Evolutionary conservation across 2,113 vertebrate genomes (phyloP), one percentile per base, ranked within the genome.

Genomic region (Glaucomys volans): DNA sequence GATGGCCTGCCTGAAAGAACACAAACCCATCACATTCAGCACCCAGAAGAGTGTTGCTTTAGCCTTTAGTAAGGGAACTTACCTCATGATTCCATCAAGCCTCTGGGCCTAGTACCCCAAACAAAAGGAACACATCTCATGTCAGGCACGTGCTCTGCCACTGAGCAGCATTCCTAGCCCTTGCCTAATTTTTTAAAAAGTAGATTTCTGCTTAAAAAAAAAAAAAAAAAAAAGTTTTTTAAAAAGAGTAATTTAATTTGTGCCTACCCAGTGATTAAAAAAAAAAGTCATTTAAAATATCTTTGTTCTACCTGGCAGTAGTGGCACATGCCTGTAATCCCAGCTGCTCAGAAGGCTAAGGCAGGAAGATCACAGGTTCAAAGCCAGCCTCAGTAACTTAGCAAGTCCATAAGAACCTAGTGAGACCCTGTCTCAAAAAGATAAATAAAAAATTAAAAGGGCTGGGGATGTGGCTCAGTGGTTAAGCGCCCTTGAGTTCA

Each of bases 1-100:
- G 57, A 99, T 98, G 32, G 99, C 99, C 0, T 98, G 98, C 98
- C 99, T 99, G 96, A 64, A 98, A 95, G 90, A 84, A 50, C 13
- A 90, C 1, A 16, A 69, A 69, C 32, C 44, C 40, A 74, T 97
- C 62, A 96, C 30, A 54, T 1, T 59, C 0, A 2, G 52, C 52
- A 76, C 30, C 40, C 91, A 44, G 35, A n/a, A 89, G 12, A 62
- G 22, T 24, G 18, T 50, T 71, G 42, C n/a, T 50, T n/a, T 9
- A 57, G 42, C 22, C 40, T 52, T 82, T 13, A 14, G 8, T 35
- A 82, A 91, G 20, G 52, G 14, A 80, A 28, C 47, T 47, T 64
- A 47, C 16, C 80, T 88, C 42, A 74, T 0, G 44, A 77, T n/a
- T 75, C 40, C 64, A 66, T 16, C 12, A 6, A 87, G 64, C 28